A percentile compares a stretch with the other conserved stretches of the same genome.
These are phyloP conservation scores for Crocallis elinguaria DNA, from an alignment of 2,888 invertebrate genomes.

Conservation along the genomic window DNA sequence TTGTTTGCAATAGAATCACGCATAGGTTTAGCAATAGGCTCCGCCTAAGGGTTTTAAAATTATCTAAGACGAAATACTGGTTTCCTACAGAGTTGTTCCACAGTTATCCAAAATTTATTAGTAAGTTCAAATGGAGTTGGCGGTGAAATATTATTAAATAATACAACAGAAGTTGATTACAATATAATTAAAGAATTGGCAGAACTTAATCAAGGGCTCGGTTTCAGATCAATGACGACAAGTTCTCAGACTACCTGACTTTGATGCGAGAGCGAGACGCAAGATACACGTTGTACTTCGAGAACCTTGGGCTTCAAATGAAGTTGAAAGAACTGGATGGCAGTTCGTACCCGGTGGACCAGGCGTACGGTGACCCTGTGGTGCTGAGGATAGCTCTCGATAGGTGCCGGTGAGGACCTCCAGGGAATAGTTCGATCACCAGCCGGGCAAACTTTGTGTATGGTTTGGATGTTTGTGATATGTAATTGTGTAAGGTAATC, in stretches of 20 bases:
- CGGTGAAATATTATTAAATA: no score
- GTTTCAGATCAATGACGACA: conserved; percentile 66
- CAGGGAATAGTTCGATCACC: not conserved
- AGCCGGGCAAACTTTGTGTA: no score
- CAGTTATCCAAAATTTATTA: no score
- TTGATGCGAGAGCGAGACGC: conserved; percentile 76
- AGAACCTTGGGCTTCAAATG: conserved; percentile 71
- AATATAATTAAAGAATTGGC: not conserved
- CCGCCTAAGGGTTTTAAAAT: no score
- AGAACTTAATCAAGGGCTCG: not conserved
- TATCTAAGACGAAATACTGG: no score
- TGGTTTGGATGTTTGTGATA: no score
- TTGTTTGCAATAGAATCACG: no score
- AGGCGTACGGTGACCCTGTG: conserved; percentile 65
- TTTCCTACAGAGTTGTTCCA: no score
- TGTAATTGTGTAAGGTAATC: no score
- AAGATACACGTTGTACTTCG: conserved; percentile 73
- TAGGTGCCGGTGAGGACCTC: conserved; percentile 64
- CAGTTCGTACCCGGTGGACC: conserved; percentile 48
- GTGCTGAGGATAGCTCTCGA: conserved; percentile 73
- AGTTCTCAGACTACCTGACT: conserved; percentile 68
- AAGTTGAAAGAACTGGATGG: conserved; percentile 67
- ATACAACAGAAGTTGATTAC: no score
- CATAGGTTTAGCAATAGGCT: no score
- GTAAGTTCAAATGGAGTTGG: no score